Conservation (phyloP, 2,797 vertebrate species). For the Pangasius larnaudii region DNA sequence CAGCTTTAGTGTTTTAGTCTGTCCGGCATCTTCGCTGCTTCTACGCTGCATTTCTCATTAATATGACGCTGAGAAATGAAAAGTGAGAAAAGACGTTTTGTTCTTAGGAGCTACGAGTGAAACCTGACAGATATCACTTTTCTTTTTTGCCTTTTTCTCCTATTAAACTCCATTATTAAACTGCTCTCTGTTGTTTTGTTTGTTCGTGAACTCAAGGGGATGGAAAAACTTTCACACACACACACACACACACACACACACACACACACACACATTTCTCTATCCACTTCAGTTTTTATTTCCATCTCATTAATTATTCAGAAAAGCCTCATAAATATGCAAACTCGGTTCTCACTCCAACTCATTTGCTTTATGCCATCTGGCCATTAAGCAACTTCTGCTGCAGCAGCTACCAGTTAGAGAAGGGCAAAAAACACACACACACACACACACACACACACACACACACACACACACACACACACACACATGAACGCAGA, state of each 20-base stretch:
- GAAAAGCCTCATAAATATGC: conserved; percentile 55
- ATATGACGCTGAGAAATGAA: too few relatives aligned
- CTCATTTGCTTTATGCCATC: conserved; percentile 61
- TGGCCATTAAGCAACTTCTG: conserved; percentile 56
- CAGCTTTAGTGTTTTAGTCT: background rate
- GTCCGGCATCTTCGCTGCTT: background rate
- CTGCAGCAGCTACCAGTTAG: conserved; percentile 38
- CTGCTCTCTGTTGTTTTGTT: background rate
- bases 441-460: background rate
- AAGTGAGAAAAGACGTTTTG: background rate
- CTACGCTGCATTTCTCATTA: background rate
- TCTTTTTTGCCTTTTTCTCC: background rate
- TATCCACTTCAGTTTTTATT: conserved; percentile 44
- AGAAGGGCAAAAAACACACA: conserved; percentile 12
- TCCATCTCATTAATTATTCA: conserved; percentile 58
- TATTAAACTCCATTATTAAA: background rate
- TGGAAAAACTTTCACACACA: background rate
- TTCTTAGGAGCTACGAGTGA: background rate
- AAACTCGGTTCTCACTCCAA: conserved; percentile 54
- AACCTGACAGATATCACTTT: background rate
- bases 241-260: conserved; percentile 3
- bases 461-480: background rate
- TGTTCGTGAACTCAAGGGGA: conserved; percentile 1
- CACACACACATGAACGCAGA: background rate
- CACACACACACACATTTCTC: conserved; percentile 10